Evolutionary conservation across 2,888 invertebrate genomes (phyloP).

Genomic region (Scaeva pyrastri): DNA sequence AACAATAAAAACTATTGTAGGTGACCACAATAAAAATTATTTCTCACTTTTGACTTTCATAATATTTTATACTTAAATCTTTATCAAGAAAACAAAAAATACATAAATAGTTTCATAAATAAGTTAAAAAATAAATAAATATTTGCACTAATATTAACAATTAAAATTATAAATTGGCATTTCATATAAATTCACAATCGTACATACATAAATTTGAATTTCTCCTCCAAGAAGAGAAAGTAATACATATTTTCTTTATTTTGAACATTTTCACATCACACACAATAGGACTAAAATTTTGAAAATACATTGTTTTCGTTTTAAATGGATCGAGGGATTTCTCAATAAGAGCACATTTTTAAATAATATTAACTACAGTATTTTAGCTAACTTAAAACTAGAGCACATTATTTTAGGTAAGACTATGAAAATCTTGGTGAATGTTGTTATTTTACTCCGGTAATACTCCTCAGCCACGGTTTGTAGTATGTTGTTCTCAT

Average conservation of each 20-base stretch:
- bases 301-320: slow-evolving; percentile 50
- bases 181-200: slow-evolving; percentile 52
- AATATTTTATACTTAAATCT: neutral
- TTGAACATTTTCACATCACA: slow-evolving; percentile 39
- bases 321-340: slow-evolving; percentile 49
- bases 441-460: slow-evolving; percentile 87
- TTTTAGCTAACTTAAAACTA: slow-evolving; percentile 52
- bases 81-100: slow-evolving; percentile 47
- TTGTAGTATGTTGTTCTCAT: slow-evolving; percentile 97
- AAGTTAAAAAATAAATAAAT: slow-evolving; percentile 73
- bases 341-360: slow-evolving; percentile 62
- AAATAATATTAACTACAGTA: slow-evolving; percentile 60
- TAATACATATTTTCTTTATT: neutral
- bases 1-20: slow-evolving; percentile 30
- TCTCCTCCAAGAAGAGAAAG: neutral
- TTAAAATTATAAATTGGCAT: slow-evolving; percentile 71
- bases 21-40: slow-evolving; percentile 47
- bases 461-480: slow-evolving; percentile 94
- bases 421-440: slow-evolving; percentile 18
- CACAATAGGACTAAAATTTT: slow-evolving; percentile 27
- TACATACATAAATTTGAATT: slow-evolving; percentile 38
- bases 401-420: slow-evolving; percentile 60
- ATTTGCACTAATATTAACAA: slow-evolving; percentile 71
- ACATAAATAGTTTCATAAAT: slow-evolving; percentile 63
- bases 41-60: slow-evolving; percentile 37